Conservation (phyloP, 2,113 vertebrate species). For the Oncorhynchus kisutch region DNA sequence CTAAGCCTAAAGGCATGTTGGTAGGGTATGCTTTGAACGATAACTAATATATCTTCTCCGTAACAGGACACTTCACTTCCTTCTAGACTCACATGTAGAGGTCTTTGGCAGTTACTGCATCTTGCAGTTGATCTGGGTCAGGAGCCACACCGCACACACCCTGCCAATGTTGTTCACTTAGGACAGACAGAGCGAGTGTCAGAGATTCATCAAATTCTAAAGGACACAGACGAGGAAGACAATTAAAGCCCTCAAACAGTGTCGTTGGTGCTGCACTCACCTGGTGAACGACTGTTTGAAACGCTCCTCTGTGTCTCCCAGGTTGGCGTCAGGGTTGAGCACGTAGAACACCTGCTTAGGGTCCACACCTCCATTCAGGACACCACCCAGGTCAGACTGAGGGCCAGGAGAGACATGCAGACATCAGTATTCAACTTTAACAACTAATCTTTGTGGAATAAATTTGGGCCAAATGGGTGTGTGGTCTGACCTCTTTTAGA, state of each 20-base stretch:
- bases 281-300: slow-evolving; percentile 86
- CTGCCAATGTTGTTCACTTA: slow-evolving; percentile 79
- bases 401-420: neutral
- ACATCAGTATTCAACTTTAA: neutral
- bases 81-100: slow-evolving; percentile 86
- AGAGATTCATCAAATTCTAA: neutral
- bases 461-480: neutral
- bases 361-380: slow-evolving; percentile 79
- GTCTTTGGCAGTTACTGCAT: slow-evolving; percentile 79
- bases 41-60: no score
- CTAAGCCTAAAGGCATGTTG: neutral
- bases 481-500: slow-evolving; percentile 72
- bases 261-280: slow-evolving; percentile 59
- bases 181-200: slow-evolving; percentile 3
- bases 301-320: slow-evolving; percentile 77
- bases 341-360: slow-evolving; percentile 81
- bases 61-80: neutral
- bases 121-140: slow-evolving; percentile 71
- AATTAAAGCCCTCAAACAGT: neutral
- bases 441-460: neutral
- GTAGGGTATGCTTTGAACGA: no score
- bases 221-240: neutral
- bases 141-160: slow-evolving; percentile 81
- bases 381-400: slow-evolving; percentile 55
- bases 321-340: slow-evolving; percentile 85